Evolutionary conservation across 2,113 vertebrate genomes (phyloP), one percentile per base, ranked within the genome.

Genomic region (Periophthalmodon schlosseri): DNA sequence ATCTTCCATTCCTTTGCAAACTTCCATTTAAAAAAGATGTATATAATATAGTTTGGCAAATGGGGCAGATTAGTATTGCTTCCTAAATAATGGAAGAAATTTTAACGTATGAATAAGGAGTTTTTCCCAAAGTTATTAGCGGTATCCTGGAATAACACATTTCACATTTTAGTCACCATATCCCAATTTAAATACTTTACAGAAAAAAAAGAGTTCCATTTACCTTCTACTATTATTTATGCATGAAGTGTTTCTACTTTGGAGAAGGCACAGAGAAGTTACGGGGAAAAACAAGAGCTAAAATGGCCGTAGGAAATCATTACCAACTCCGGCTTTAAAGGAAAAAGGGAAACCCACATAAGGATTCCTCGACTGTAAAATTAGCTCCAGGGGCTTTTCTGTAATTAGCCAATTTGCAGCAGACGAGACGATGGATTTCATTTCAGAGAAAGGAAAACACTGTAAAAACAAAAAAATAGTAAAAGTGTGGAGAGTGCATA

Each of bases 221-320:
- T 75, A 49, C 34, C 75, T 36, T 61, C 58, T 54, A 65, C 58
- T 54, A 61, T 79, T 73, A 82, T 78, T 83, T 73, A 81, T 72
- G 24, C 34, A 66, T 2, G 34, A 52, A 34, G 33, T 65, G 24
- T 16, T 74, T 11, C 67, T 33, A n/a, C 66, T 67, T 16, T 20
- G 63, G 66, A 21, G 63, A 66, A 23, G 15, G 73, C 34, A 72
- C 15, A 23, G 16, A 65, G 65, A 50, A 63, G 73, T 67, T 75
- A 65, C 50, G n/a, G 57, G 65, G 36, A 74, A 84, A 83, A 86
- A 84, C 79, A 87, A 68, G 67, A 56, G 52, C 21, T 28, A 65
- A 80, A 82, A 82, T 60, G 46, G 83, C 83, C 57, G 5, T 54
- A 69, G 82, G 88, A 81, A 81, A 81, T 90, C 72, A 80, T 91